Evolutionary conservation across 2,888 invertebrate genomes (phyloP), one percentile per base, ranked within the genome.

Genomic region (Anthrax anthrax): DNA sequence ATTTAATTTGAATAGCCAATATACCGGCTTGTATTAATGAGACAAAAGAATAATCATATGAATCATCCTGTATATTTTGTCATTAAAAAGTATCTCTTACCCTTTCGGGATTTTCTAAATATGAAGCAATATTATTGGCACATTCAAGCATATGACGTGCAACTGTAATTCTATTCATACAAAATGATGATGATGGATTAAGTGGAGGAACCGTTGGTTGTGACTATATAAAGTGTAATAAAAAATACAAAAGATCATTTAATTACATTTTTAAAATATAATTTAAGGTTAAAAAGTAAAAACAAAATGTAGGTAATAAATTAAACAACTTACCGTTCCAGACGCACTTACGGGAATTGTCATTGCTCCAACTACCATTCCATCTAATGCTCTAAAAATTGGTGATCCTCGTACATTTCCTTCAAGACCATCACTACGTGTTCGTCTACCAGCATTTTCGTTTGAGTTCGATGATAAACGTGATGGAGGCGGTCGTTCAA

Each of bases 401-500:
- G 64, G 66, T 27, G 61, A 65, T 51, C 54, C 63, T 50, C 59
- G 64, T 54, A 50, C 54, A 51, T 58, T 64, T 50, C 50, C 54
- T 10, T 48, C 29, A 59, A 62, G 37, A 59, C 67, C 57, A 58
- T 66, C 56, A 61, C 69, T 54, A 61, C 66, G 43, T 12, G 43
- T 37, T 56, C 71, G 53, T 57, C 67, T 53, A 58, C 72, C 51
- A 64, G 57, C 48, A 61, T 49, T 6, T n/a, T 39, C 32, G 56
- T 42, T 51, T 44, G 59, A 53, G 49, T 50, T 54, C 47, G 53
- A 47, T 16, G 55, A 42, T 53, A 54, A 65, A 40, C 61, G 60
- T 42, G 72, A 71, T 2, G 91, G 91, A 1, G 92, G 92, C 5
- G 87, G 78, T 23, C 89, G 75, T 64, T 90, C 84, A 17, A 94